A percentile compares a stretch with the other conserved stretches of the same genome.
Evolutionary conservation across 2,113 vertebrate genomes (phyloP).

Genomic region (Labeo catla): DNA sequence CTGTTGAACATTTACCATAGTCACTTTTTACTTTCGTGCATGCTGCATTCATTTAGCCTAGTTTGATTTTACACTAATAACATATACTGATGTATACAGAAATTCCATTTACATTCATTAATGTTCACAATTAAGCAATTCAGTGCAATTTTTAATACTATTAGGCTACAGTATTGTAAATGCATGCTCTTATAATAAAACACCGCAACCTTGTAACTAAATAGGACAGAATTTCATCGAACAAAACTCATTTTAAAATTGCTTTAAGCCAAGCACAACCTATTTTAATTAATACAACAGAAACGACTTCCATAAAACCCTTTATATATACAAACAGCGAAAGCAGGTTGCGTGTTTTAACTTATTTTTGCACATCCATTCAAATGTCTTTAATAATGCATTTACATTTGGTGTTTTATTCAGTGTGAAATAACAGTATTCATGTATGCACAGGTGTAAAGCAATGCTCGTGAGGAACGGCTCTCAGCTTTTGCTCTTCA

Average conservation of each 20-base stretch:
- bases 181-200: too few relatives aligned
- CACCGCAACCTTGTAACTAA: too few relatives aligned
- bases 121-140: not conserved
- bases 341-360: not conserved
- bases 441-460: slow-evolving; percentile 66
- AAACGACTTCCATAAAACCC: not conserved
- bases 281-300: not conserved
- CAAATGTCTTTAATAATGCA: not conserved
- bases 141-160: too few relatives aligned
- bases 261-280: not conserved
- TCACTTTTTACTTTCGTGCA: not conserved
- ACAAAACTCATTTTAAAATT: not conserved
- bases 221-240: not conserved
- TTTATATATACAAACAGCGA: not conserved
- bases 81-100: not conserved
- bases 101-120: not conserved
- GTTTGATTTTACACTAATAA: not conserved
- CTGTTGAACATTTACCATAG: not conserved
- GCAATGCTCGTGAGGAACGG: slow-evolving; percentile 86
- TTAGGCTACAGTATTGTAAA: too few relatives aligned
- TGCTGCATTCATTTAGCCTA: not conserved
- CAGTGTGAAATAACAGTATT: not conserved
- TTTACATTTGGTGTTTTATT: not conserved
- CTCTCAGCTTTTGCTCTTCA: slow-evolving; percentile 81
- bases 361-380: not conserved